Evolutionary conservation across 1,140 invertebrate genomes (phyloP), one percentile per base, ranked within the genome.

Genomic region (Panonychus citri): DNA sequence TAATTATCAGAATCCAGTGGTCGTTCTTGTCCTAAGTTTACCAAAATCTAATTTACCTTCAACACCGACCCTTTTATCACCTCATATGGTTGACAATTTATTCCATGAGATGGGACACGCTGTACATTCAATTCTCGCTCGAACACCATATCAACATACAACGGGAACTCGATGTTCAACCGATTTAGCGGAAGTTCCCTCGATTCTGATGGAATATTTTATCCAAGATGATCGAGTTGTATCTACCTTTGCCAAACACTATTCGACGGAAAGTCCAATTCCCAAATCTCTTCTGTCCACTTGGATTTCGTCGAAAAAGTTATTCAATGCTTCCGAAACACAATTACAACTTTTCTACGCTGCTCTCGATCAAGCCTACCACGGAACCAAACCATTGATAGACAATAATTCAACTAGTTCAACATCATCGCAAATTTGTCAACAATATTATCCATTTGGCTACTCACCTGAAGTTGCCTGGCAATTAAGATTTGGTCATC

Each of bases 31-130:
- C 79, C 69, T 97, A 53, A 91, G 88, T 57, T 73, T 95, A 50
- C 77, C 79, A 17, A 71, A 77, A 3, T 80, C 84, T 1, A 74
- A 75, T 10, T 57, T 58, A 73, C 53, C 55, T 58, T 77, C 34
- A 30, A 58, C 55, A 15, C 89, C 88, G 3, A 81, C 83, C 34
- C 71, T 95, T 39, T 72, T 98, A 24, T 79, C 77, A 37, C 82
- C 85, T 1, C 75, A 78, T 17, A 80, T 83, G 59, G 80, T 96
- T 13, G 91, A 98, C 68, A 97, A 96, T 73, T 71, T 98, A 28
- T 98, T 98, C 70, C 95, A 99, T 67, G 94, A 98, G 75, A 85
- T 96, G 82, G 94, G 94, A 0, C 95, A 99, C 73, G 95, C 94
- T 7, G 82, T 99, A 75, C 95, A 98, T 71, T 97, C 93, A 5